Conservation (phyloP, 2,888 invertebrate genomes). For the Lordiphosa andalusiaca region DNA sequence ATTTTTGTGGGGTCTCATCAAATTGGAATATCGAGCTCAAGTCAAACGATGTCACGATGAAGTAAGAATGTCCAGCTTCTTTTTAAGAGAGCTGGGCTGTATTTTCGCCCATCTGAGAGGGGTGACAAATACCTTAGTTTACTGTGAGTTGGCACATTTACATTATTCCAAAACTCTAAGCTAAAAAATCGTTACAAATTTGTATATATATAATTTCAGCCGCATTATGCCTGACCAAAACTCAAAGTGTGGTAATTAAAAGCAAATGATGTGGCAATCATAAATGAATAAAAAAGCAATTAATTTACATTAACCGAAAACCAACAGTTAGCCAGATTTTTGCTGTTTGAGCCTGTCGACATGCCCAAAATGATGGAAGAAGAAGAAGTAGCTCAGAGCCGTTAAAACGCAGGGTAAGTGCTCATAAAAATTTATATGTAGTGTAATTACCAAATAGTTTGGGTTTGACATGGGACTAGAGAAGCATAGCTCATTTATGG, state of each 20-base stretch:
- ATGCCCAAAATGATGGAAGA: neutral
- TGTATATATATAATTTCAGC: too few relatives aligned
- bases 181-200: too few relatives aligned
- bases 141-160: too few relatives aligned
- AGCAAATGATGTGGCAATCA: slow-evolving; percentile 42
- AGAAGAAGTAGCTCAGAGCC: neutral
- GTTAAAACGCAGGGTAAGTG: slow-evolving; percentile 1
- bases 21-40: too few relatives aligned
- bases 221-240: too few relatives aligned
- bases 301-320: slow-evolving; percentile 23
- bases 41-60: too few relatives aligned
- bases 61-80: too few relatives aligned
- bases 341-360: neutral
- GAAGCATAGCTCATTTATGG: slow-evolving; percentile 10
- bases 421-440: slow-evolving; percentile 63
- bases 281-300: slow-evolving; percentile 50
- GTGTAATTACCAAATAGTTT: slow-evolving; percentile 70
- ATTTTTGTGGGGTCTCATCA: too few relatives aligned
- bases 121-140: too few relatives aligned
- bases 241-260: slow-evolving; percentile 31
- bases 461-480: slow-evolving; percentile 18
- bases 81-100: too few relatives aligned
- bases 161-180: too few relatives aligned
- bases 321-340: slow-evolving; percentile 5
- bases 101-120: too few relatives aligned